These are phyloP conservation scores for Aporophyla nigra DNA, from an alignment of 2,888 invertebrate genomes.

Conservation along the genomic window DNA sequence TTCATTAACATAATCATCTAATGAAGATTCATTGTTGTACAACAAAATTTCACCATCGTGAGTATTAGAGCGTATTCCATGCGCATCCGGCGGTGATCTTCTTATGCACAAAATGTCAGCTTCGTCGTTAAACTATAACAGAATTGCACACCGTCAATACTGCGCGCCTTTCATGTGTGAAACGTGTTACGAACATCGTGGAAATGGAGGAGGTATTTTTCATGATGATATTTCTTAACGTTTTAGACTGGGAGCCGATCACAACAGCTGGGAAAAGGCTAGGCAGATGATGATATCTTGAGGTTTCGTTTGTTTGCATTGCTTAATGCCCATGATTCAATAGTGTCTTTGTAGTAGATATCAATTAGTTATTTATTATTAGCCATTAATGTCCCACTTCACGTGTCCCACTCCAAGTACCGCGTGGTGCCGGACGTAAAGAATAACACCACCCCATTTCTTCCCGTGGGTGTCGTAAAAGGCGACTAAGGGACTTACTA, in stretches of 20 bases:
- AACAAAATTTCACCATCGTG: slow-evolving; percentile 18
- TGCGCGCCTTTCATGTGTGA: slow-evolving; percentile 61
- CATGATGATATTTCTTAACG: background rate
- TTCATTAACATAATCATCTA: background rate
- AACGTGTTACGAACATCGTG: slow-evolving; percentile 44
- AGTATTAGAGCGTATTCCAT: slow-evolving; percentile 35
- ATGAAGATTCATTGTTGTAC: background rate
- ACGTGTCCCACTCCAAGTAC: too few species aligned
- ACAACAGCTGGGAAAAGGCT: too few species aligned
- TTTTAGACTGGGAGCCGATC: too few species aligned
- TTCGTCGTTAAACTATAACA: slow-evolving; percentile 82
- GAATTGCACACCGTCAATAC: slow-evolving; percentile 69
- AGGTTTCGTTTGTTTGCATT: background rate
- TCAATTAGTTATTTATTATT: too few species aligned
- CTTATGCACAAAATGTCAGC: slow-evolving; percentile 80
- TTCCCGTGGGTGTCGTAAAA: too few species aligned
- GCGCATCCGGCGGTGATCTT: slow-evolving; percentile 83
- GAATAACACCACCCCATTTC: too few species aligned
- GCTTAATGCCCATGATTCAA: background rate
- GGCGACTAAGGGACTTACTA: too few species aligned
- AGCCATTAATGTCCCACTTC: too few species aligned
- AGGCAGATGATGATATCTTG: too few species aligned
- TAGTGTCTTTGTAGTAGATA: background rate
- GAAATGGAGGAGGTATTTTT: slow-evolving; percentile 47
- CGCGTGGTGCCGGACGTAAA: too few species aligned